Base-by-base conservation (phyloP, 2,888 invertebrate species). In the Abrostola triplasia region DNA sequence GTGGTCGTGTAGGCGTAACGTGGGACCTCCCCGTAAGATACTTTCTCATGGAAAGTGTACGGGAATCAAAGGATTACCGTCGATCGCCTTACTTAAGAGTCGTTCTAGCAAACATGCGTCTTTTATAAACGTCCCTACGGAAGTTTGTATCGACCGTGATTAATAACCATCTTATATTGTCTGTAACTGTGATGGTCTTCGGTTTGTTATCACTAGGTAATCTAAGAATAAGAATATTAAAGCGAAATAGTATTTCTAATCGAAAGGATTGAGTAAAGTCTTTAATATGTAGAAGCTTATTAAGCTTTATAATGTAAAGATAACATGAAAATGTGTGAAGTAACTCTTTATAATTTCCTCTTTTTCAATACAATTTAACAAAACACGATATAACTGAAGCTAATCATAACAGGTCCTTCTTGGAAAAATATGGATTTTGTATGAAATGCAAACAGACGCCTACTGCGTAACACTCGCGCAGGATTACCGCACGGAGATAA, bases 31-130 rank as follows among this genome's bases (percentile, higher is more conserved):
- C 77, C 75, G 67, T 52, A 52, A 37, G 71, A 65, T 59, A 77
- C 79, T 82, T 89, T 90, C 89, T 85, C 90, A 90, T 88, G 81
- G 77, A 80, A 81, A 80, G 69, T 67, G 55, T 66, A 63, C 59
- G 70, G 51, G 61, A 70, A 70, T 60, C 58, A 70, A 77, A 67
- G 70, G 61, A 59, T 73, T 73, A 78, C 79, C 72, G 81, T 79
- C 76, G 80, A 81, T 76, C 80, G 81, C 81, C 77, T 80, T 79
- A 65, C 74, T 80, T 75, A 74, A 80, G 63, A 73, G 63, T 50
- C 70, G 63, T 62, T 64, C 59, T 54, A 60, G 53, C 59, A 75
- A 77, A 80, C 64, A 74, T 73, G 67, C 62, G 73, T 73, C 67
- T 68, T 66, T 73, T 77, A 77, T 71, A 64, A 59, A 63, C 59